A percentile compares a stretch with the other conserved stretches of the same genome.
Evolutionary conservation across 2,113 vertebrate genomes (phyloP).

Genomic region (Muntiacus muntjak): DNA sequence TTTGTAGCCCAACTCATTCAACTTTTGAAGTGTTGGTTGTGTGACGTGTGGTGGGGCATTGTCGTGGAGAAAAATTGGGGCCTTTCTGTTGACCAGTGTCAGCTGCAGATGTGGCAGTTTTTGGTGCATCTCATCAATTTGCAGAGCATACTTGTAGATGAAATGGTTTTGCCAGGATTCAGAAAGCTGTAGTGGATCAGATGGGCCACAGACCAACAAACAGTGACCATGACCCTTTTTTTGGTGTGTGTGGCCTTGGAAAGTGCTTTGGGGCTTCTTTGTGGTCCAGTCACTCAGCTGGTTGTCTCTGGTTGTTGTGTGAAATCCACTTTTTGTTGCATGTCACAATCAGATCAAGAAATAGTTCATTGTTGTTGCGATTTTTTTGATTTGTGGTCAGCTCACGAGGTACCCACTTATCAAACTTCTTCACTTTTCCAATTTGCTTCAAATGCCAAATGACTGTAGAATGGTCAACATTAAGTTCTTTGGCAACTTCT

Average conservation of each 20-base stretch:
- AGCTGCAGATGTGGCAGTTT: background rate
- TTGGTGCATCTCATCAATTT: background rate
- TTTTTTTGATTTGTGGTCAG: background rate
- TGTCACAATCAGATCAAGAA: background rate
- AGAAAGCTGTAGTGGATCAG: background rate
- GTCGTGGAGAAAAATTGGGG: background rate
- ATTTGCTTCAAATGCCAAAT: background rate
- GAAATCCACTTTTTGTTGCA: background rate
- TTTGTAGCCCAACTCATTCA: background rate
- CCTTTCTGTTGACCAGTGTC: background rate
- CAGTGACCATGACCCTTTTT: background rate
- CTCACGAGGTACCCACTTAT: background rate
- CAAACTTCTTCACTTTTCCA: background rate
- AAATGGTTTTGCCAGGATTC: background rate
- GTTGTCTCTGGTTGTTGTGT: background rate
- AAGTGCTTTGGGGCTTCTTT: background rate
- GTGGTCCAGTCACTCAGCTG: background rate
- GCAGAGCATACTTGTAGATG: background rate
- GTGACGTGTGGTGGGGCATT: background rate
- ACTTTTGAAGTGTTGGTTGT: background rate
- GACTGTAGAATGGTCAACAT: background rate
- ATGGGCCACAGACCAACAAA: background rate
- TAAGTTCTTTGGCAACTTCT: background rate
- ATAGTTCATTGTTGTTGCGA: background rate
- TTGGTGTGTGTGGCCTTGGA: background rate